These are phyloP conservation scores for Teinopalpus imperialis DNA, from an alignment of 2,888 invertebrate genomes.

Conservation along the genomic window DNA sequence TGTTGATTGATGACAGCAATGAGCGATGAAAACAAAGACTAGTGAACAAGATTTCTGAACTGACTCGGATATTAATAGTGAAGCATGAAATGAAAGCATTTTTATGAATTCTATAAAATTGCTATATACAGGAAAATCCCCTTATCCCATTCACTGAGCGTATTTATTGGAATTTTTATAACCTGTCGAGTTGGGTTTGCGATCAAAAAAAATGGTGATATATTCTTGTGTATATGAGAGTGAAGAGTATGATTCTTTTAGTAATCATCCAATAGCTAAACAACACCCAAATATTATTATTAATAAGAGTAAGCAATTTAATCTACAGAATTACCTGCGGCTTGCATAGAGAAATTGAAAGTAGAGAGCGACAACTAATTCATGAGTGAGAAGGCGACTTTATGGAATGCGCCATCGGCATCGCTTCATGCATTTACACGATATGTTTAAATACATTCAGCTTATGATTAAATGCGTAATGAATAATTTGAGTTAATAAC, in stretches of 20 bases:
- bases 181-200: not conserved
- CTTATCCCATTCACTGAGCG: slow-evolving; percentile 17
- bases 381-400: slow-evolving; percentile 12
- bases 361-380: slow-evolving; percentile 10
- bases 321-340: not conserved
- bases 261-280: no score
- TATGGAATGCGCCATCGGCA: slow-evolving; percentile 2
- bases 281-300: no score
- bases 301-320: no score
- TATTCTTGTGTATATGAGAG: no score
- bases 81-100: slow-evolving; percentile 5
- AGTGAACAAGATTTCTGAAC: slow-evolving; percentile 5
- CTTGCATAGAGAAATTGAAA: slow-evolving; percentile 9
- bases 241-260: no score
- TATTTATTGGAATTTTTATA: slow-evolving; percentile 6
- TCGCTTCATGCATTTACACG: not conserved
- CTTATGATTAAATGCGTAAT: no score
- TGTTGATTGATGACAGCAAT: no score
- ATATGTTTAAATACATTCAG: no score
- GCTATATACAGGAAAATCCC: slow-evolving; percentile 7
- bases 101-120: slow-evolving; percentile 13
- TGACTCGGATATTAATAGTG: slow-evolving; percentile 6
- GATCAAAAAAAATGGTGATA: not conserved
- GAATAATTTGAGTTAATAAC: no score
- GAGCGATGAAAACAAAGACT: slow-evolving; percentile 1